These are phyloP conservation scores for Proteles cristata DNA, from an alignment of 2,113 vertebrate species.

Conservation along the genomic window DNA sequence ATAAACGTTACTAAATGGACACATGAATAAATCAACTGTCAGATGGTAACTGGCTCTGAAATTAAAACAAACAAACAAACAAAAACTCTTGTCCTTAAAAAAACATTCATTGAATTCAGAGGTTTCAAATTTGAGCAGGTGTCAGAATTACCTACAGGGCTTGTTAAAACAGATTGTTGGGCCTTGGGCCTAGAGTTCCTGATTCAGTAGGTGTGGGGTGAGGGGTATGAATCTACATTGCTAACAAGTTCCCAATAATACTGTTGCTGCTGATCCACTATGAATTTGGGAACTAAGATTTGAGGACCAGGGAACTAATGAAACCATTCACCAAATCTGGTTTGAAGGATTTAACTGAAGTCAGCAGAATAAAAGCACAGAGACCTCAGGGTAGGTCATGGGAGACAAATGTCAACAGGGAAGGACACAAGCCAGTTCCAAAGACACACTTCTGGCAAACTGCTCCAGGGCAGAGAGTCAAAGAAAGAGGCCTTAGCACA, in stretches of 20 bases:
- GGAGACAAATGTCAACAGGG: not conserved
- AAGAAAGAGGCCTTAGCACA: not conserved
- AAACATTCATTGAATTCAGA: not conserved
- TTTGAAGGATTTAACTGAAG: conserved; percentile 6
- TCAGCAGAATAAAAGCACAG: not conserved
- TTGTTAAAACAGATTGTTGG: not conserved
- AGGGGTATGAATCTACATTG: not conserved
- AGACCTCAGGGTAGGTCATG: not conserved
- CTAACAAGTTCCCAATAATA: not conserved
- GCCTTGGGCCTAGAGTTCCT: not conserved
- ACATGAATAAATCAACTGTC: not conserved
- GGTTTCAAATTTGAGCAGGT: not conserved
- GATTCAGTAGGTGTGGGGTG: not conserved
- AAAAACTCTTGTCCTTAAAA: not conserved
- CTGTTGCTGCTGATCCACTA: not conserved
- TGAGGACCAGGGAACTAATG: not conserved
- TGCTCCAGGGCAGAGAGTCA: not conserved
- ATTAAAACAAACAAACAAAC: not conserved
- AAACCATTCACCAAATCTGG: not conserved
- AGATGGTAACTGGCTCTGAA: not conserved
- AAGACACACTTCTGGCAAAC: not conserved
- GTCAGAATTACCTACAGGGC: not conserved
- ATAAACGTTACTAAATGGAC: not conserved
- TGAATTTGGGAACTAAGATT: not conserved
- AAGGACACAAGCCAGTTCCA: not conserved